Base-by-base conservation (phyloP, 92 coral and sea anemone species). In the Palythoa grandiflora region DNA sequence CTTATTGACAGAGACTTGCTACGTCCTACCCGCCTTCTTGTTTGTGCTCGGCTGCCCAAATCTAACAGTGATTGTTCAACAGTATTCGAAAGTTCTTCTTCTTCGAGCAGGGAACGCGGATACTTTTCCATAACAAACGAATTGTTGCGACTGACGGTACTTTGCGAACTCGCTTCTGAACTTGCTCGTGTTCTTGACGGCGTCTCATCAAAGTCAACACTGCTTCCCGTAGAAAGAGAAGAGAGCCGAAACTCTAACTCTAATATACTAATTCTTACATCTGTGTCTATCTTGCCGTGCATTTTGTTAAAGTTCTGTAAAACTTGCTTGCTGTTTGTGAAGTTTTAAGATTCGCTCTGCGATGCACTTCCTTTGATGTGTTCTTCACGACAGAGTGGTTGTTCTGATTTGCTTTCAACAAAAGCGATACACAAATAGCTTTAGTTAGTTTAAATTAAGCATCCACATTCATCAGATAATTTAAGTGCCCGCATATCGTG, bases 211-310 rank as follows among this genome's bases (percentile, higher is more conserved):
- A 47, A 68, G 1, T 81, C 86, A 14, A 81, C 75, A 48, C 86
- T 81, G 60, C 86, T 81, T 66, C 86, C 86, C 10, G 86, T 81
- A 15, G 76, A 81, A 19, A 81, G 86, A 68, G 75, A 13, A 17
- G 75, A 81, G 28, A 81, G 86, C 15, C 75, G 60, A 68, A 65
- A 40, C 16, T 81, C 86, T 68, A 81, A 20, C 40, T 65, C 75
- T 47, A 81, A 6, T 10, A 81, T 65, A 11, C 86, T 81, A 35
- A 81, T 71, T 63, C 86, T 81, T 21, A 28, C 63, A n/a, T 65
- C 47, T 48, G 75, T 21, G n/a, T 37, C 55, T 14, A 81, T 60
- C 61, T 81, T 57, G 3, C 86, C 86, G 63, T 44, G 86, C 86
- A 81, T 81, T 35, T 66, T 81, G 38, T 28, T 44, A 38, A 35